phyloP scores from a whole-genome alignment of 2,888 invertebrate species.

The Parnassius apollo region DNA sequence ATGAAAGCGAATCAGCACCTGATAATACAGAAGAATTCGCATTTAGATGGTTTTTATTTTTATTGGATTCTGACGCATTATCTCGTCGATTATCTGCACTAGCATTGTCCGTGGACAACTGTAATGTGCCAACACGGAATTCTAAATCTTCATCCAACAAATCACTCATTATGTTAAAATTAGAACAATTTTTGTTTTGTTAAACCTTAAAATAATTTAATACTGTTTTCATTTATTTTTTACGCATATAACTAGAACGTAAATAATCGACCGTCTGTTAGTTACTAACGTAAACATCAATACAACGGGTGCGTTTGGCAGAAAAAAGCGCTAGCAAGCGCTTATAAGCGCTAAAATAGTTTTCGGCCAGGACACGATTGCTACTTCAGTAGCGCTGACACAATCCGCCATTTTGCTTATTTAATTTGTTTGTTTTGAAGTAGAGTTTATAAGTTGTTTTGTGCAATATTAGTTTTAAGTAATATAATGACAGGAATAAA shows the following conservation, averaged over 20 bases:
- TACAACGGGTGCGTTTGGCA: too few species aligned
- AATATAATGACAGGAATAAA: too few species aligned
- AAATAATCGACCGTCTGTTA: slow-evolving; percentile 61
- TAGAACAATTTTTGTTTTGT: slow-evolving; percentile 18
- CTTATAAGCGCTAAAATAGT: too few species aligned
- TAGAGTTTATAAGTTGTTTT: too few species aligned
- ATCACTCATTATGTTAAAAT: slow-evolving; percentile 57
- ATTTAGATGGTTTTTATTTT: slow-evolving; percentile 47
- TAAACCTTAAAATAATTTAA: neutral
- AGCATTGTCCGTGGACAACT: slow-evolving; percentile 58
- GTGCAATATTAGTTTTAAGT: too few species aligned
- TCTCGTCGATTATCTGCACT: slow-evolving; percentile 43
- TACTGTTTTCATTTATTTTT: slow-evolving; percentile 28
- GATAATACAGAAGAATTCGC: slow-evolving; percentile 69
- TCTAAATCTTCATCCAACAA: slow-evolving; percentile 80
- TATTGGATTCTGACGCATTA: slow-evolving; percentile 41
- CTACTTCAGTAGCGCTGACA: too few species aligned
- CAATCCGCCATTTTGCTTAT: too few species aligned
- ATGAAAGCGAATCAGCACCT: slow-evolving; percentile 70
- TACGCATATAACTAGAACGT: slow-evolving; percentile 56
- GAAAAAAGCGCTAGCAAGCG: too few species aligned
- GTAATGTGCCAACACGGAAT: slow-evolving; percentile 79
- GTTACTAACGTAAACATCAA: slow-evolving; percentile 29
- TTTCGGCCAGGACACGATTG: too few species aligned
- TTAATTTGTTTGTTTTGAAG: too few species aligned